Conservation (phyloP, 2,797 vertebrate genomes). For the Sebastes wilsoni region DNA sequence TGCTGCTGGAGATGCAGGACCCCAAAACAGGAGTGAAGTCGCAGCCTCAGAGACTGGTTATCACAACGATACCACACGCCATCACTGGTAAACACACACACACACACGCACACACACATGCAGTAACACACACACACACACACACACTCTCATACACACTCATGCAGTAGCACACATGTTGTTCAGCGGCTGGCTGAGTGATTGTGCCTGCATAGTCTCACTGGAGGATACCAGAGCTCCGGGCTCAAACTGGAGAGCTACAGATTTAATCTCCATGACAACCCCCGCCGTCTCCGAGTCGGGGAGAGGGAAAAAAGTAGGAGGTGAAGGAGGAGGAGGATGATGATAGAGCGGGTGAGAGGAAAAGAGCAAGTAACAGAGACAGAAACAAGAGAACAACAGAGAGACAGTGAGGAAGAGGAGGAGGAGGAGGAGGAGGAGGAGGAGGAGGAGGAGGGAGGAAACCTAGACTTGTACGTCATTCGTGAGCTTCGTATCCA, state of each 20-base stretch:
- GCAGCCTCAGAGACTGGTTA: conserved; percentile 89
- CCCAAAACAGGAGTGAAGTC: conserved; percentile 88
- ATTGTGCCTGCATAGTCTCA: conserved; percentile 51
- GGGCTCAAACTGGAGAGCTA: conserved; percentile 64
- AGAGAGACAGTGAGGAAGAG: not conserved
- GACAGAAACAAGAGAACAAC: conserved; percentile 1
- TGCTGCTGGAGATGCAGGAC: conserved; percentile 96
- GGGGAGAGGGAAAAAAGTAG: conserved; percentile 62
- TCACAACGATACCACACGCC: conserved; percentile 91
- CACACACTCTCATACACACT: not conserved
- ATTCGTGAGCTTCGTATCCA: conserved; percentile 2
- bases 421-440: not conserved
- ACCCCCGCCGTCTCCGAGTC: conserved; percentile 62
- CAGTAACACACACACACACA: not conserved
- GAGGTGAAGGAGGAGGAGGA: conserved; percentile 64
- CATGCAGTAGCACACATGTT: conserved; percentile 2
- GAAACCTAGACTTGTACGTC: conserved; percentile 47
- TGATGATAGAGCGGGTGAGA: conserved; percentile 46
- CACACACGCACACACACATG: conserved; percentile 5
- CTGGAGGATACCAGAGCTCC: conserved; percentile 56
- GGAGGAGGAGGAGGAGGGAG: not conserved
- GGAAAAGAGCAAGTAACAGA: conserved; percentile 27
- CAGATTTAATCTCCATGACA: conserved; percentile 77
- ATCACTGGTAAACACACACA: conserved; percentile 85
- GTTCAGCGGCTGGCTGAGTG: conserved; percentile 38